A percentile compares a stretch with the other conserved stretches of the same genome.
These are phyloP conservation scores for Malthinus flaveolus DNA, from an alignment of 2,888 invertebrate species.

Conservation along the genomic window DNA sequence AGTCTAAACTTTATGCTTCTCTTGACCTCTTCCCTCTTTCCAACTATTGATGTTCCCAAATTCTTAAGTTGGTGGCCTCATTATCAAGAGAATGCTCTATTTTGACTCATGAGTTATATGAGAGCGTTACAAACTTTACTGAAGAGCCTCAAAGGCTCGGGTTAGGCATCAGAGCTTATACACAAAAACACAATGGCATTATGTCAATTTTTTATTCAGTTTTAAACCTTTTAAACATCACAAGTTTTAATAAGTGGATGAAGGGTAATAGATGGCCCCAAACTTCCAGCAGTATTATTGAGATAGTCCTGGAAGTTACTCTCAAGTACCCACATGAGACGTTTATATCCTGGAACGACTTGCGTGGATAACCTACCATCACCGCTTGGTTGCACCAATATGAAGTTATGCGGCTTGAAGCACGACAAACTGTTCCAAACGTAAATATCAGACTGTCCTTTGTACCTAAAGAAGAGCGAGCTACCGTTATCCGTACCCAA, in stretches of 20 bases:
- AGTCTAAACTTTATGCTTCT: no score
- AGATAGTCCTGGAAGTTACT: constrained; percentile 70
- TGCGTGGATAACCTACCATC: constrained; percentile 65
- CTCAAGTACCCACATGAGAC: constrained; percentile 66
- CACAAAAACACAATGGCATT: no score
- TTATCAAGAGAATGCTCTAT: no score
- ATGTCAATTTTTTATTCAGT: no score
- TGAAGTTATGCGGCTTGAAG: constrained; percentile 60
- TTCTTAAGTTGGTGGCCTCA: no score
- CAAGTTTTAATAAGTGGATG: constrained; percentile 62
- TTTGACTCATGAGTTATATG: no score
- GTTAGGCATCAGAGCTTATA: no score
- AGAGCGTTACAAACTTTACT: no score
- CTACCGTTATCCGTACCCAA: constrained; percentile 65
- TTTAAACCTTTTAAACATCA: constrained; percentile 34
- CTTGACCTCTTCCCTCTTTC: no score
- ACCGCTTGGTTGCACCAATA: constrained; percentile 62
- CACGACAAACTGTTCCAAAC: constrained; percentile 65
- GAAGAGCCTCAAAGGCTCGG: no score
- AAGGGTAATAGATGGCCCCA: constrained; percentile 63
- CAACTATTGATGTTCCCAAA: no score
- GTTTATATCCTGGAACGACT: constrained; percentile 62
- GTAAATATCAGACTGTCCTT: constrained; percentile 65
- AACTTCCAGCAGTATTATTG: constrained; percentile 61
- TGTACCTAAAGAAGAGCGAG: constrained; percentile 64